phyloP scores from a whole-genome alignment of 2,797 vertebrate species.

The Etheostoma nigrum region DNA sequence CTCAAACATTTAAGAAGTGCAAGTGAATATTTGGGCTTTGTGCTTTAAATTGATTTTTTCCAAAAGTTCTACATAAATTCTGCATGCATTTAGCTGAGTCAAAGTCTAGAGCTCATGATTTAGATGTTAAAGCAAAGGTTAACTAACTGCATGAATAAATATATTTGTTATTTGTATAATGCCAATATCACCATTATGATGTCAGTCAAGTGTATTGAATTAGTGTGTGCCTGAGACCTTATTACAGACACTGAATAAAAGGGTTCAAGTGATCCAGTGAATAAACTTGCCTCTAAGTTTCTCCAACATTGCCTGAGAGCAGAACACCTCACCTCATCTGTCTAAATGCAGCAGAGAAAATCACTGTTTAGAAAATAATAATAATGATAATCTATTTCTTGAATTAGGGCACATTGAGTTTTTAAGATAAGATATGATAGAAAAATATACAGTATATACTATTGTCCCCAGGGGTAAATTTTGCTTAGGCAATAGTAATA shows the following conservation, averaged over 20 bases:
- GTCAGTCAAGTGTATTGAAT: conserved; percentile 1
- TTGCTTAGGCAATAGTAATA: too few species aligned
- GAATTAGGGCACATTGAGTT: conserved; percentile 10
- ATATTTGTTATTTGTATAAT: neutral
- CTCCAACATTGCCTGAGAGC: neutral
- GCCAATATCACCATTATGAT: neutral
- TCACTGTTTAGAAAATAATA: conserved; percentile 31
- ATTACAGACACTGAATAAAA: conserved; percentile 34
- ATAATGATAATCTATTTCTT: conserved; percentile 26
- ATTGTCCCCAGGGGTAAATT: too few species aligned
- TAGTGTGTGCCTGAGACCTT: conserved; percentile 9
- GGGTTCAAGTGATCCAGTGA: conserved; percentile 25
- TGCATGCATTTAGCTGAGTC: too few species aligned
- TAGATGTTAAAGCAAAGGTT: neutral
- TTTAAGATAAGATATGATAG: neutral
- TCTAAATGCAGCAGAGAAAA: conserved; percentile 35
- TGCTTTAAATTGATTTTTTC: too few species aligned
- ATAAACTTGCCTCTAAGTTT: conserved; percentile 45
- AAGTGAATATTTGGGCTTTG: neutral
- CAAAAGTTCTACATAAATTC: too few species aligned
- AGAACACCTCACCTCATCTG: neutral
- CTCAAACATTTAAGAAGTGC: too few species aligned
- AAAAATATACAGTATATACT: too few species aligned
- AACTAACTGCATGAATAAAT: neutral
- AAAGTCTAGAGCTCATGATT: neutral